Conservation (phyloP, 2,888 invertebrate species). For the Cantharis rufa region DNA sequence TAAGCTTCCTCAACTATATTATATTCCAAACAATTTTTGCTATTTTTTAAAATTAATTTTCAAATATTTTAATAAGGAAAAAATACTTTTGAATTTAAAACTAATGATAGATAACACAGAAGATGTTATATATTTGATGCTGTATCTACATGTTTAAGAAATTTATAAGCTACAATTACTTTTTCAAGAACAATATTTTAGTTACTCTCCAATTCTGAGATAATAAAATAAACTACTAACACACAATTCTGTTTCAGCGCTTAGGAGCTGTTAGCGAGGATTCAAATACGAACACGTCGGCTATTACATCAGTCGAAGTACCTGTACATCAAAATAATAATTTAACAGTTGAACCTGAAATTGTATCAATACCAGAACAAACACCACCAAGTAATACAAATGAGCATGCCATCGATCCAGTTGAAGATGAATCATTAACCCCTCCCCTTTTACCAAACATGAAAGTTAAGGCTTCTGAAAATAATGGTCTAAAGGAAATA, state of each 20-base stretch:
- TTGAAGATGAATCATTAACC: conserved; percentile 50
- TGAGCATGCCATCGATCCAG: conserved; percentile 14
- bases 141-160: too few relatives aligned
- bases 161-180: too few relatives aligned
- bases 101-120: too few relatives aligned
- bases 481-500: conserved; percentile 44
- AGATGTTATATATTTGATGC: too few relatives aligned
- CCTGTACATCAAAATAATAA: conserved; percentile 47
- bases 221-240: not conserved
- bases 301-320: conserved; percentile 44
- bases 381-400: conserved; percentile 13
- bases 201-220: not conserved
- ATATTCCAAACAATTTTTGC: too few relatives aligned
- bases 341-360: conserved; percentile 33
- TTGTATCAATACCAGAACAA: conserved; percentile 19
- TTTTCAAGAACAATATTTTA: too few relatives aligned
- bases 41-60: too few relatives aligned
- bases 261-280: conserved; percentile 64
- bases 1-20: too few relatives aligned
- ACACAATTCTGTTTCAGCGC: conserved; percentile 51
- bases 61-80: too few relatives aligned
- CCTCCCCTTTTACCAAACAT: conserved; percentile 53
- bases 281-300: conserved; percentile 55
- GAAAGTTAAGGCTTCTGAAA: conserved; percentile 44
- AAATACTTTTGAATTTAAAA: too few relatives aligned